A percentile compares a stretch with the other conserved stretches of the same genome.
These are phyloP conservation scores for Platysternon megacephalum DNA, from an alignment of 2,113 vertebrate genomes.

Conservation along the genomic window DNA sequence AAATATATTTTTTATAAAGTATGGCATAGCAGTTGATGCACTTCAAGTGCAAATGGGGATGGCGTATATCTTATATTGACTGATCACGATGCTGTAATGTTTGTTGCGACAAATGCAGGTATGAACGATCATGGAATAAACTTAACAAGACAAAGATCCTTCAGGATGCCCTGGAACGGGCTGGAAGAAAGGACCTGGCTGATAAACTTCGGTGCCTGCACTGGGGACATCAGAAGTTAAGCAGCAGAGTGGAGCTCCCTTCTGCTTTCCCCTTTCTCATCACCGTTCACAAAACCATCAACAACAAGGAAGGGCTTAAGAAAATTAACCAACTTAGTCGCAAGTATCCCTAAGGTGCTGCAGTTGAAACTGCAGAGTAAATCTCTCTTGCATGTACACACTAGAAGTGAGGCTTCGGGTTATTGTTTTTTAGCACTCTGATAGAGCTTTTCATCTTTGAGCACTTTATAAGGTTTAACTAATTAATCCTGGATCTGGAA, in stretches of 20 bases:
- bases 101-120: conserved; percentile 37
- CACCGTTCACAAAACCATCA: conserved; percentile 80
- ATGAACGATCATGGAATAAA: conserved; percentile 73
- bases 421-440: not conserved
- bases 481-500: not conserved
- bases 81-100: rapidly evolving
- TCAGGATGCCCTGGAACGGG: conserved; percentile 75
- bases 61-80: rapidly evolving
- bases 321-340: conserved; percentile 77
- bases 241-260: conserved; percentile 78
- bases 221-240: conserved; percentile 81
- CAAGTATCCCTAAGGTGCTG: conserved; percentile 51
- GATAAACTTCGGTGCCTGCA: conserved; percentile 79
- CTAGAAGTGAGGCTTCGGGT: not conserved
- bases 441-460: not conserved
- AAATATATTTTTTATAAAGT: not conserved
- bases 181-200: conserved; percentile 75
- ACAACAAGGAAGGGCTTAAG: conserved; percentile 76
- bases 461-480: not conserved
- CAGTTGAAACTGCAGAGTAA: not conserved
- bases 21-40: rapidly evolving
- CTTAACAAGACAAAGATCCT: conserved; percentile 80
- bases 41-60: not conserved
- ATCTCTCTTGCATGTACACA: not conserved
- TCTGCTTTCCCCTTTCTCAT: conserved; percentile 84